A percentile compares a stretch with the other conserved stretches of the same genome.
phyloP scores from a whole-genome alignment of 2,113 vertebrate species.

The Rhinolophus sinicus region DNA sequence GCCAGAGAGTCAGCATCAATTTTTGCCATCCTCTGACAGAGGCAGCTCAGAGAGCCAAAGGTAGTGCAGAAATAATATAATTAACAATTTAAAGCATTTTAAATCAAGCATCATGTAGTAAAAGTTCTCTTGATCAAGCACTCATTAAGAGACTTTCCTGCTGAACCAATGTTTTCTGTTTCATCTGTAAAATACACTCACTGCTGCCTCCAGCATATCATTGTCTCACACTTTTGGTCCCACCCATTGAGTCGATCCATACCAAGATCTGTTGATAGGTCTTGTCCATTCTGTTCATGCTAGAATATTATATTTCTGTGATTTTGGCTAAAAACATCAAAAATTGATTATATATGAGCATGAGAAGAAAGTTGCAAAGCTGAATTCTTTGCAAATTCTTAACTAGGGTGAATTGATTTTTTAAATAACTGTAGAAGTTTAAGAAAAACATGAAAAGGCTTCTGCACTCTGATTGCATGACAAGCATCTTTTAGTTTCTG shows the following conservation, averaged over 20 bases:
- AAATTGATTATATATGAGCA: conserved; percentile 2
- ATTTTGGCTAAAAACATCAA: not conserved
- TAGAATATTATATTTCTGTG: not conserved
- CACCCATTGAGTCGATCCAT: not conserved
- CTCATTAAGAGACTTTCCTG: not conserved
- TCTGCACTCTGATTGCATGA: not conserved
- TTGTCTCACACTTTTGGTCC: not conserved
- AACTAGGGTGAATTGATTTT: not conserved
- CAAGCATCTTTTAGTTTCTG: conserved; percentile 7
- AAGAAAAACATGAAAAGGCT: not conserved
- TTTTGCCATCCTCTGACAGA: not conserved
- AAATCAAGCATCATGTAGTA: not conserved
- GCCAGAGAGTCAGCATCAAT: not conserved
- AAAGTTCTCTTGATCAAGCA: conserved; percentile 1
- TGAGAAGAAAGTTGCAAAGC: conserved; percentile 27
- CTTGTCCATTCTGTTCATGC: not conserved
- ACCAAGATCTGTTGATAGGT: not conserved
- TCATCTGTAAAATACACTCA: not conserved
- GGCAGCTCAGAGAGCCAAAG: conserved; percentile 1
- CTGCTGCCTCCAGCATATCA: not conserved
- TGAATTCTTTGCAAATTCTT: conserved; percentile 31
- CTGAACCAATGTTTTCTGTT: not conserved
- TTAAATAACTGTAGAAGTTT: not conserved
- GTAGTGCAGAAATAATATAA: not conserved
- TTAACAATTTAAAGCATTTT: conserved; percentile 44